These are phyloP conservation scores for Andrena camellia DNA, from an alignment of 2,888 invertebrate genomes.

Conservation along the genomic window DNA sequence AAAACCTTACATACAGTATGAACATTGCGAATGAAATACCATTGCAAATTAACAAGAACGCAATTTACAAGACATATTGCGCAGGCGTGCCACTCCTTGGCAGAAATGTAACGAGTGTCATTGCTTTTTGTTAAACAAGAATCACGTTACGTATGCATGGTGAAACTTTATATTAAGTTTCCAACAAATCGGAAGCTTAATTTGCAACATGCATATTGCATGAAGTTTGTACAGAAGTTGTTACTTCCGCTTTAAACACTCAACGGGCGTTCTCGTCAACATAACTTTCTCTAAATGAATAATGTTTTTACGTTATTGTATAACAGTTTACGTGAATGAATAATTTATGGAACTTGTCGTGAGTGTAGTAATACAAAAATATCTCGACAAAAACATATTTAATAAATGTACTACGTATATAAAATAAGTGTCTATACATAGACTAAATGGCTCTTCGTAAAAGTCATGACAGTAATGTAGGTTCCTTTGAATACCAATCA, in stretches of 20 bases:
- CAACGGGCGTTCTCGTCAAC: neutral
- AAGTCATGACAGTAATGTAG: too few species aligned
- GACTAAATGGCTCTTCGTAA: too few species aligned
- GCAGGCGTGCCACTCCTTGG: neutral
- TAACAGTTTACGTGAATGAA: too few species aligned
- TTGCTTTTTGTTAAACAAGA: slow-evolving; percentile 8
- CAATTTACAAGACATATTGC: neutral
- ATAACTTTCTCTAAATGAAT: neutral
- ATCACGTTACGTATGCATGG: slow-evolving; percentile 21
- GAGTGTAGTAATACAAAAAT: too few species aligned
- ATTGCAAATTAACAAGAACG: neutral
- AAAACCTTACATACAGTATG: neutral
- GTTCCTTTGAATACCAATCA: too few species aligned
- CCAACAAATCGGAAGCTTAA: slow-evolving; percentile 43
- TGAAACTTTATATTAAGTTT: slow-evolving; percentile 31
- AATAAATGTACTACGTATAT: too few species aligned
- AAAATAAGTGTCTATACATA: too few species aligned
- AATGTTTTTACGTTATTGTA: neutral
- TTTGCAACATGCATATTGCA: slow-evolving; percentile 31
- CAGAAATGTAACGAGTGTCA: neutral
- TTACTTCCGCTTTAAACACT: slow-evolving; percentile 9
- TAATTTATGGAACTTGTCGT: too few species aligned
- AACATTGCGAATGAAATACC: neutral
- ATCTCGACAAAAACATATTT: too few species aligned
- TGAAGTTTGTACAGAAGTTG: slow-evolving; percentile 10